Evolutionary conservation across 2,888 invertebrate species (phyloP).

Genomic region (Arrhopalites spinosus): DNA sequence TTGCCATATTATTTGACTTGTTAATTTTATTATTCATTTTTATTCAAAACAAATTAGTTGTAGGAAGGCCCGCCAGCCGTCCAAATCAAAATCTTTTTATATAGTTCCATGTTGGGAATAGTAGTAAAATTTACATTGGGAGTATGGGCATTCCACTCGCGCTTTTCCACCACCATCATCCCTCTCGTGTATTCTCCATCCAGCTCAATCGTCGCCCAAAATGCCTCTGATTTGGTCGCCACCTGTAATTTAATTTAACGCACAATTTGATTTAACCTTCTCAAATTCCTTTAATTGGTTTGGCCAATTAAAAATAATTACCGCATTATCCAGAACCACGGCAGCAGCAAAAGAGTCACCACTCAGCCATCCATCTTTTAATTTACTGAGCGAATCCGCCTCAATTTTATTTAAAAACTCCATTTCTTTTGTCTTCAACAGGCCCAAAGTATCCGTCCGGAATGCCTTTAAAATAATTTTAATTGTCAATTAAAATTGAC

Average conservation of each 20-base stretch:
- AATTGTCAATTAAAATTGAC: too few species aligned
- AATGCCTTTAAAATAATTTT: not conserved
- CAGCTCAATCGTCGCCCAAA: slow-evolving; percentile 58
- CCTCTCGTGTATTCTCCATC: slow-evolving; percentile 59
- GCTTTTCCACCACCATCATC: slow-evolving; percentile 59
- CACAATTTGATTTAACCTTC: too few species aligned
- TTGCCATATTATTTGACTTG: too few species aligned
- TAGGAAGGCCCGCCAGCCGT: slow-evolving; percentile 56
- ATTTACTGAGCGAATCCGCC: not conserved
- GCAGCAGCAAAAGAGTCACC: not conserved
- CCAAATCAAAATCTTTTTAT: slow-evolving; percentile 62
- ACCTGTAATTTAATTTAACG: too few species aligned
- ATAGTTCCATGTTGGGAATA: slow-evolving; percentile 61
- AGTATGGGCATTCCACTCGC: slow-evolving; percentile 59
- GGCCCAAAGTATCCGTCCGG: not conserved
- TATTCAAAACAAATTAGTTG: too few species aligned
- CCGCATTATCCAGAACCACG: not conserved
- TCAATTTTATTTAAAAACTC: not conserved
- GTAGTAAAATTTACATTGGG: slow-evolving; percentile 61
- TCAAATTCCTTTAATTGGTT: too few species aligned
- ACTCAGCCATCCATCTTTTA: not conserved
- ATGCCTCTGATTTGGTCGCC: too few species aligned
- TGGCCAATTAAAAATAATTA: not conserved
- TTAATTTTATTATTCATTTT: too few species aligned
- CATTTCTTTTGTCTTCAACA: not conserved